Percentiles rank a stretch among this genome's conserved stretches.
Conservation (phyloP, 1,140 invertebrate genomes). For the Apis laboriosa region DNA sequence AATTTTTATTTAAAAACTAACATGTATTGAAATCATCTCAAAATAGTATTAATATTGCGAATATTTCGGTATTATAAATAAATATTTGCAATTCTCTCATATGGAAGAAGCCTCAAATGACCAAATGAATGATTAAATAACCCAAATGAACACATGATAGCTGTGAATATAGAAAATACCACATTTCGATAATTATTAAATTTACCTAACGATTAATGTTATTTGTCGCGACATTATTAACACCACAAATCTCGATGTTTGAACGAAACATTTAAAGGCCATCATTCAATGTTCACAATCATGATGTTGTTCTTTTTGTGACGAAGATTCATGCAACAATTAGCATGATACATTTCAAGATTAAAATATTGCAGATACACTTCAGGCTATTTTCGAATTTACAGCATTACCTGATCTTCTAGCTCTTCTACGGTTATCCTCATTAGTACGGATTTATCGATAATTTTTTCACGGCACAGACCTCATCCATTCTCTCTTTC, state of each 20-base stretch:
- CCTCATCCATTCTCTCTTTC: not conserved
- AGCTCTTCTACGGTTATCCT: conserved; percentile 53
- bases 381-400: conserved; percentile 63
- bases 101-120: not conserved
- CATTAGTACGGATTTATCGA: conserved; percentile 72
- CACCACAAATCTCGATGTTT: conserved; percentile 21
- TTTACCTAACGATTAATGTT: conserved; percentile 27
- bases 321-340: not conserved
- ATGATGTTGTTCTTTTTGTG: not conserved
- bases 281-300: not conserved
- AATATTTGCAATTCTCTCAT: not conserved
- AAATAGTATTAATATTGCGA: not conserved
- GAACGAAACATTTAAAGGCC: not conserved
- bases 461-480: not conserved
- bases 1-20: not conserved
- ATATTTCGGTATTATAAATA: conserved; percentile 3
- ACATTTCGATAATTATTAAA: conserved; percentile 37
- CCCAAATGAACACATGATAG: not conserved
- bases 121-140: conserved; percentile 5
- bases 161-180: conserved; percentile 3
- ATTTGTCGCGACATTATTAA: conserved; percentile 39
- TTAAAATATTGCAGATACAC: conserved; percentile 72
- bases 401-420: conserved; percentile 62
- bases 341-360: conserved; percentile 34
- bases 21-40: not conserved